phyloP scores from a whole-genome alignment of 2,888 invertebrate genomes.

The Epinotia brunnichana region DNA sequence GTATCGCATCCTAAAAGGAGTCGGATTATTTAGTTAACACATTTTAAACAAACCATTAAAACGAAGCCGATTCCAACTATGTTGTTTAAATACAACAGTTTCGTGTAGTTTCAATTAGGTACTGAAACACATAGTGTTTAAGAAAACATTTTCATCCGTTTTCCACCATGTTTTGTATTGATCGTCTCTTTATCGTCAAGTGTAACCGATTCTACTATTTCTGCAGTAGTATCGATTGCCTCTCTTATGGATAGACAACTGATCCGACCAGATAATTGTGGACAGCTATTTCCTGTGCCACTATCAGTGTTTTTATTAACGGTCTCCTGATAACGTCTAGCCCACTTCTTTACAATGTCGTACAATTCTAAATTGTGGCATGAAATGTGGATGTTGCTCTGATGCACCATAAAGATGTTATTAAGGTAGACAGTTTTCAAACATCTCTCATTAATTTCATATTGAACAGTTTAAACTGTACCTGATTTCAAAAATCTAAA shows the following conservation, averaged over 20 bases:
- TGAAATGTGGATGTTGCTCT: neutral
- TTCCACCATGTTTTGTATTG: no score
- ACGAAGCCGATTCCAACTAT: neutral
- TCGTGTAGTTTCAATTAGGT: neutral
- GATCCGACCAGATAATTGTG: constrained; percentile 67
- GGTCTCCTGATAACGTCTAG: constrained; percentile 27
- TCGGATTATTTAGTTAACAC: constrained; percentile 1
- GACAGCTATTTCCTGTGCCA: constrained; percentile 77
- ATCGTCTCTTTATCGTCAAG: no score
- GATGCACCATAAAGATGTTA: no score
- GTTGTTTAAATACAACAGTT: neutral
- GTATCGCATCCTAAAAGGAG: constrained; percentile 20
- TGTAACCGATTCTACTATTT: neutral
- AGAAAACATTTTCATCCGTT: no score
- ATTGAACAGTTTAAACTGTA: no score
- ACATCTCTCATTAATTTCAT: no score
- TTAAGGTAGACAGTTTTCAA: no score
- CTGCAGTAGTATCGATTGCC: constrained; percentile 15
- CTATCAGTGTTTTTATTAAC: constrained; percentile 69
- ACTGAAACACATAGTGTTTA: no score
- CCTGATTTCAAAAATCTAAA: no score
- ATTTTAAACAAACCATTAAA: constrained; percentile 10
- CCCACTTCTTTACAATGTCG: constrained; percentile 16
- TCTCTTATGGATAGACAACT: constrained; percentile 50
- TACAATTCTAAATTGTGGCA: constrained; percentile 3